Conservation (phyloP, 2,797 vertebrate genomes). For the Iguana delicatissima region DNA sequence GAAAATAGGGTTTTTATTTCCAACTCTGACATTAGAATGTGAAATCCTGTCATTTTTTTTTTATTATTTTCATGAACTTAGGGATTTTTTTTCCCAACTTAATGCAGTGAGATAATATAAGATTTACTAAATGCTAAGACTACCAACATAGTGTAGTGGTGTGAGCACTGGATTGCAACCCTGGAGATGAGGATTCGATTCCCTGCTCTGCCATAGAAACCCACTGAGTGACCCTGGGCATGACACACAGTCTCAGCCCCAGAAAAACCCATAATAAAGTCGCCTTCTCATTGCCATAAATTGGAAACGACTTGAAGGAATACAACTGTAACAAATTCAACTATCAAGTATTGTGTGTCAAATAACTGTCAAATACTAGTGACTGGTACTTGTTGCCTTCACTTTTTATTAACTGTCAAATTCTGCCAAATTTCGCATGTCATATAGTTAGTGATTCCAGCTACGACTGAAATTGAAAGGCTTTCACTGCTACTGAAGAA, state of each 20-base stretch:
- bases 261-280: too few species aligned
- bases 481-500: too few species aligned
- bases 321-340: not conserved
- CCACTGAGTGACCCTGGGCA: too few species aligned
- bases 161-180: too few species aligned
- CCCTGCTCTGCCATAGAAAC: too few species aligned
- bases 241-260: too few species aligned
- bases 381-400: not conserved
- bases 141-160: too few species aligned
- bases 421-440: not conserved
- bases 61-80: not conserved
- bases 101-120: not conserved
- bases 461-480: too few species aligned
- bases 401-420: not conserved
- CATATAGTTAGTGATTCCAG: too few species aligned
- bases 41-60: not conserved
- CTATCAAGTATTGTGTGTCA: not conserved
- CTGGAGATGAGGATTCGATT: too few species aligned
- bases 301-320: too few species aligned
- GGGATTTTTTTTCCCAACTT: not conserved
- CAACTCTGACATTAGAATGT: not conserved
- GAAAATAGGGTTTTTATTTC: not conserved
- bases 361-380: not conserved
- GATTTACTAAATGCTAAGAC: not conserved
- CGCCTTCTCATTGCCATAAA: too few species aligned